phyloP scores from a whole-genome alignment of 2,888 invertebrate species.

The Abrostola triplasia region DNA sequence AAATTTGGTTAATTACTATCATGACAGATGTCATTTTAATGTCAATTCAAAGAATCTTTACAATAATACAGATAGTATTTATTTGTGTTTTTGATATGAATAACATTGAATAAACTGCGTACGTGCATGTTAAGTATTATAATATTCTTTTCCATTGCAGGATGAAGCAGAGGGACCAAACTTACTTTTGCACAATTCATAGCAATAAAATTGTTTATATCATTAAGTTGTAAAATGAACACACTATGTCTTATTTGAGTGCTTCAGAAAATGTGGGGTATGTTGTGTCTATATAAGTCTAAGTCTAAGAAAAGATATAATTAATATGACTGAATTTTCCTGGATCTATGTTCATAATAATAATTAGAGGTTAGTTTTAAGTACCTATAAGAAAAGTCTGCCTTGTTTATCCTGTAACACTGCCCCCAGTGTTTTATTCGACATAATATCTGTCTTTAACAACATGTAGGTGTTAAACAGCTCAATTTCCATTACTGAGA shows the following conservation, averaged over 20 bases:
- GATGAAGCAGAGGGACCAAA: slow-evolving; percentile 83
- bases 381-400: no score
- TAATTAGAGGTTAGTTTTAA: no score
- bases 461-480: no score
- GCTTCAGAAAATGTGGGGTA: slow-evolving; percentile 87
- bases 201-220: slow-evolving; percentile 71
- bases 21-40: slow-evolving; percentile 82
- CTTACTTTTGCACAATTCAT: slow-evolving; percentile 68
- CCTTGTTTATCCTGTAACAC: no score
- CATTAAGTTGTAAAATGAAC: slow-evolving; percentile 83
- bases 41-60: slow-evolving; percentile 70
- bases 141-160: slow-evolving; percentile 64
- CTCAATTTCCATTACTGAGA: no score
- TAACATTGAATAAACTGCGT: slow-evolving; percentile 52
- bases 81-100: slow-evolving; percentile 68
- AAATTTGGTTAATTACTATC: slow-evolving; percentile 61
- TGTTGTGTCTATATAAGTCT: slow-evolving; percentile 49
- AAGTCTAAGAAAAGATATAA: no score
- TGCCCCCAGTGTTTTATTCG: no score
- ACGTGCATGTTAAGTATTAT: slow-evolving; percentile 29
- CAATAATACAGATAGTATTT: slow-evolving; percentile 65
- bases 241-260: slow-evolving; percentile 87
- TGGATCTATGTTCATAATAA: no score
- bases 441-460: no score
- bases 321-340: no score